phyloP scores from a whole-genome alignment of 2,888 invertebrate species.

The Dryobotodes eremita region DNA sequence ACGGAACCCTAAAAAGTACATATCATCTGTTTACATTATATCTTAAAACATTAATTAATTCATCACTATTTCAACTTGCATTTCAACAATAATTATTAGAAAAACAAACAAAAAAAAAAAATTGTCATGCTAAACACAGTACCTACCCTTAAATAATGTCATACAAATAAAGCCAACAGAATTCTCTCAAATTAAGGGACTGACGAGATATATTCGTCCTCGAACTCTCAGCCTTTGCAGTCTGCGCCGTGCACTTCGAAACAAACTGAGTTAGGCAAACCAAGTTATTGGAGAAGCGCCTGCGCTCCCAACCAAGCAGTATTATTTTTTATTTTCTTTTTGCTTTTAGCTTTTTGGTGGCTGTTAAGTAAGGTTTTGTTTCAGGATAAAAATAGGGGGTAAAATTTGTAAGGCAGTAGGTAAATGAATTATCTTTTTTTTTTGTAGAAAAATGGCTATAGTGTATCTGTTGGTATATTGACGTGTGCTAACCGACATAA shows the following conservation, averaged over 20 bases:
- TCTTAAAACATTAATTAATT: too few species aligned
- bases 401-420: not conserved
- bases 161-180: not conserved
- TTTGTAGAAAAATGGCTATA: not conserved
- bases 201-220: conserved; percentile 13
- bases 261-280: conserved; percentile 41
- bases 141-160: not conserved
- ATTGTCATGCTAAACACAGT: too few species aligned
- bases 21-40: too few species aligned
- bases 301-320: not conserved
- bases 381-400: not conserved
- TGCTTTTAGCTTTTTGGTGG: not conserved
- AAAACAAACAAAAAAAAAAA: too few species aligned
- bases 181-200: not conserved
- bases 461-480: too few species aligned
- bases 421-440: not conserved
- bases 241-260: conserved; percentile 27
- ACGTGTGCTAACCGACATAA: too few species aligned
- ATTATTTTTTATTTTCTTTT: conserved; percentile 8
- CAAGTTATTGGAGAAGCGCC: conserved; percentile 25
- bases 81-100: too few species aligned
- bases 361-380: not conserved
- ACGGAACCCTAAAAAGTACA: too few species aligned
- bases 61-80: too few species aligned
- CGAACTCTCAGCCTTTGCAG: not conserved